Conservation (phyloP, 1,140 invertebrate species). For the Aphaenogaster rudis region DNA sequence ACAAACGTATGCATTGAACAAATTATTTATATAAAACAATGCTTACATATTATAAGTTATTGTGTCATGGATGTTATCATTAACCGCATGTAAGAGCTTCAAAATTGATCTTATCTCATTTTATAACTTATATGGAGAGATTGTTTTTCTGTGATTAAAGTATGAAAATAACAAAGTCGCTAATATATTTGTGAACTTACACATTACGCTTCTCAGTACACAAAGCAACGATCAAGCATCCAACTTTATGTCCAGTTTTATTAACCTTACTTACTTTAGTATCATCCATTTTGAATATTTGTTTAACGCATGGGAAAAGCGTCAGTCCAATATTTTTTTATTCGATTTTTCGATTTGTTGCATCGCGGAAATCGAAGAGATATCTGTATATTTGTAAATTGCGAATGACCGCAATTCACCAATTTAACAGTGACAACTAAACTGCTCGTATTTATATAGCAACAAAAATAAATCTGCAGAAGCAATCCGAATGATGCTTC, state of each 20-base stretch:
- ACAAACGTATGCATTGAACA: not conserved
- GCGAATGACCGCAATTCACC: not conserved
- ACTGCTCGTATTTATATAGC: not conserved
- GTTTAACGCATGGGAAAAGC: not conserved
- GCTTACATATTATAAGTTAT: not conserved
- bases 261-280: not conserved
- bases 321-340: not conserved
- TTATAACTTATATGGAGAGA: not conserved
- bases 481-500: constrained; percentile 14
- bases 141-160: not conserved
- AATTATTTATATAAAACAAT: not conserved
- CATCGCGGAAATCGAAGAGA: not conserved
- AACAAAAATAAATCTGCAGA: constrained; percentile 17
- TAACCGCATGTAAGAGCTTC: not conserved
- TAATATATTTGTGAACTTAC: not conserved
- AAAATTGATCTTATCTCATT: not conserved
- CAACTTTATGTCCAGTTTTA: not conserved
- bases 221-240: not conserved
- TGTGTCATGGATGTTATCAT: not conserved
- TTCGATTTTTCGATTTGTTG: constrained; percentile 9
- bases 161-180: not conserved
- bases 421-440: constrained; percentile 6
- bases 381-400: constrained; percentile 25
- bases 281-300: not conserved
- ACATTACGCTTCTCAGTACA: not conserved